Evolutionary conservation across 2,888 invertebrate genomes (phyloP).

Genomic region (Acleris emargana): DNA sequence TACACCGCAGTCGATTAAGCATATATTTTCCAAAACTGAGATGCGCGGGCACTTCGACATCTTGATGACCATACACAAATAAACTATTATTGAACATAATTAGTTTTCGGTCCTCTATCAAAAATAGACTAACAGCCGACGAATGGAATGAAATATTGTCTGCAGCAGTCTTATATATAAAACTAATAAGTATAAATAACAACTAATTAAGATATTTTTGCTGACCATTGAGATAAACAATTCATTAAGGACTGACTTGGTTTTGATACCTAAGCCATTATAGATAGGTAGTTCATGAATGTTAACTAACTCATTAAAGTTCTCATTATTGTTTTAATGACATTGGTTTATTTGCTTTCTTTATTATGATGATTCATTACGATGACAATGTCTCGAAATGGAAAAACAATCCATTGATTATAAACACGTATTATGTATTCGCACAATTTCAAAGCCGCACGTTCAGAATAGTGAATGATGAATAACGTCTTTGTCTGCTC

Average conservation of each 20-base stretch:
- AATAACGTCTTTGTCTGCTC: no score
- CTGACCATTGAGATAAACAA: conserved; percentile 7
- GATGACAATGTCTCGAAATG: no score
- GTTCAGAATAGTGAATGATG: no score
- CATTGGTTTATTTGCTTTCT: no score
- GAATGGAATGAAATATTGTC: not conserved
- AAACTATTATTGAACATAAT: conserved; percentile 46
- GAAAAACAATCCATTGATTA: no score
- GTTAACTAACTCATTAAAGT: not conserved
- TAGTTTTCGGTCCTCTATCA: not conserved
- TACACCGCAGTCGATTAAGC: conserved; percentile 46
- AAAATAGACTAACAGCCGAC: not conserved
- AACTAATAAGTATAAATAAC: not conserved
- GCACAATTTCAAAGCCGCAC: no score
- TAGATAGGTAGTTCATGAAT: not conserved
- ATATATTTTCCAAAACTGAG: conserved; percentile 68
- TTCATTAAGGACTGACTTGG: conserved; percentile 7
- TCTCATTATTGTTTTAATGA: conserved; percentile 1
- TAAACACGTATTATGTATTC: no score
- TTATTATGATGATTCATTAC: no score
- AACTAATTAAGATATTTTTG: conserved; percentile 13
- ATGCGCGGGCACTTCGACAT: conserved; percentile 62
- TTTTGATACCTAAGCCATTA: not conserved
- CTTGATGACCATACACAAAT: conserved; percentile 57
- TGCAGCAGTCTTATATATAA: conserved; percentile 9